Conservation (phyloP, 2,888 invertebrate genomes). For the Drosophila subsilvestris region DNA sequence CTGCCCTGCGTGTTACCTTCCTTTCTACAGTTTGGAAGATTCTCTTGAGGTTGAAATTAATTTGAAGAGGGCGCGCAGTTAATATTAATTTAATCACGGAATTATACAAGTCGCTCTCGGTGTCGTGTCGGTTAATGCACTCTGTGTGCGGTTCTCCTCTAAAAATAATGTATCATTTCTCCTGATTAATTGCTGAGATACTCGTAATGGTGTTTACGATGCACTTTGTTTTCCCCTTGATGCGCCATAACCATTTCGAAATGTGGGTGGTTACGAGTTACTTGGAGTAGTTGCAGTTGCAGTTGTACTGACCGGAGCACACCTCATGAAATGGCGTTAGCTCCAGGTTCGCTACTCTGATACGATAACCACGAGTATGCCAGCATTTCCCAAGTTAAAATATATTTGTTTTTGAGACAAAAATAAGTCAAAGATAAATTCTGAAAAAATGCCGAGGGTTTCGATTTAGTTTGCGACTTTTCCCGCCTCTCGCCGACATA, state of each 20-base stretch:
- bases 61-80: conserved; percentile 57
- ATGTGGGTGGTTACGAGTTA: conserved; percentile 14
- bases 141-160: conserved; percentile 34
- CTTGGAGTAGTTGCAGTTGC: background rate
- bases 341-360: background rate
- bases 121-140: conserved; percentile 63
- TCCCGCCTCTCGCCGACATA: no score
- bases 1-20: conserved; percentile 62
- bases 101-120: conserved; percentile 56
- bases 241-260: conserved; percentile 14
- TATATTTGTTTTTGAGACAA: background rate
- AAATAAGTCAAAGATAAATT: background rate
- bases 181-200: conserved; percentile 25
- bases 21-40: conserved; percentile 50
- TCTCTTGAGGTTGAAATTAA: conserved; percentile 44
- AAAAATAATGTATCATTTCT: conserved; percentile 19
- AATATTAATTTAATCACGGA: conserved; percentile 70
- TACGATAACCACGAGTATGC: background rate
- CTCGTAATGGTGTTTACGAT: conserved; percentile 28
- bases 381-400: no score
- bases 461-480: background rate
- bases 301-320: background rate
- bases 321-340: background rate
- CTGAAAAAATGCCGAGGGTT: no score
- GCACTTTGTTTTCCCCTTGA: conserved; percentile 25